A percentile compares a stretch with the other conserved stretches of the same genome.
phyloP scores from a whole-genome alignment of 2,888 invertebrate genomes.

The Exocentrus adspersus region DNA sequence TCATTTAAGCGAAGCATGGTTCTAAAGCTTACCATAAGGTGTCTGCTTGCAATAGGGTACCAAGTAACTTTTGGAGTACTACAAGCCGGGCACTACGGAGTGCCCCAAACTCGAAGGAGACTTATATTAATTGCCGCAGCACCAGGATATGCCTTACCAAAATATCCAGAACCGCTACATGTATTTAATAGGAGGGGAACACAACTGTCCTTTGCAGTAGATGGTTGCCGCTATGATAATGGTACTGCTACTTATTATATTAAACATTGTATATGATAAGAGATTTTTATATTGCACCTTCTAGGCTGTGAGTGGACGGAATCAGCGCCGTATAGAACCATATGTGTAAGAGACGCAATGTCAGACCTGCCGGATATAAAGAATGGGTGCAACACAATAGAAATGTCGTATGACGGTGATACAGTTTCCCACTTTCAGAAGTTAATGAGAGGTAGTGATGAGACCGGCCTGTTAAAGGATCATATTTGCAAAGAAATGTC shows the following conservation, averaged over 20 bases:
- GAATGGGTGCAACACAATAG: slow-evolving; percentile 76
- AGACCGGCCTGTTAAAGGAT: slow-evolving; percentile 65
- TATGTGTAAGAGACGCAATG: slow-evolving; percentile 83
- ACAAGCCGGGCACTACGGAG: slow-evolving; percentile 87
- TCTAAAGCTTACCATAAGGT: slow-evolving; percentile 79
- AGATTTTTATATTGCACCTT: too few relatives aligned
- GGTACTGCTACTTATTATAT: slow-evolving; percentile 50
- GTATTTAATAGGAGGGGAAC: slow-evolving; percentile 77
- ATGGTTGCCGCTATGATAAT: slow-evolving; percentile 64
- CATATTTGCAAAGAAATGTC: slow-evolving; percentile 89
- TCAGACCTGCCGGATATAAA: slow-evolving; percentile 80
- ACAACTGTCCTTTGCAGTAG: slow-evolving; percentile 70
- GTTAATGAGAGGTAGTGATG: slow-evolving; percentile 67
- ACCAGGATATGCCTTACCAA: slow-evolving; percentile 78
- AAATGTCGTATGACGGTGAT: slow-evolving; percentile 77
- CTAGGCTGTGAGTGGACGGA: slow-evolving; percentile 70
- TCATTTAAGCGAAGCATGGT: slow-evolving; percentile 85
- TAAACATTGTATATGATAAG: too few relatives aligned
- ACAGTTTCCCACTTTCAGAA: slow-evolving; percentile 81
- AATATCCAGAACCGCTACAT: slow-evolving; percentile 82
- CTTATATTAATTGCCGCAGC: slow-evolving; percentile 82
- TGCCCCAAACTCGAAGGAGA: slow-evolving; percentile 82
- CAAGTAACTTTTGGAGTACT: slow-evolving; percentile 88
- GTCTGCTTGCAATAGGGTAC: slow-evolving; percentile 85
- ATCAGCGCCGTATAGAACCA: slow-evolving; percentile 80